Evolutionary conservation across 2,888 invertebrate genomes (phyloP).

Genomic region (Synergus gifuensis): DNA sequence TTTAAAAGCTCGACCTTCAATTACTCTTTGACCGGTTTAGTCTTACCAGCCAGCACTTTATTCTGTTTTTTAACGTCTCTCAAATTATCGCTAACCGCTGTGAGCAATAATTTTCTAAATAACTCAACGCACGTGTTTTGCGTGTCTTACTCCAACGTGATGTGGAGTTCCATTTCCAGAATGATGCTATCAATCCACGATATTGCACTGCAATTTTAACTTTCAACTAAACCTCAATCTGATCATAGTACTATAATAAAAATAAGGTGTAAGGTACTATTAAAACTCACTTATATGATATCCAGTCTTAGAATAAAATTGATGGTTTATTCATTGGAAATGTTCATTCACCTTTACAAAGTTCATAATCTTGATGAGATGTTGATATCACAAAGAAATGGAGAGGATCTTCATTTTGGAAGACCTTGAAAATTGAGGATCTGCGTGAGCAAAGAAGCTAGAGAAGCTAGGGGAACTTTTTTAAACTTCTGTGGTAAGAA

Average conservation of each 20-base stretch:
- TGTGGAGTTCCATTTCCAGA: neutral
- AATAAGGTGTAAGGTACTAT: no score
- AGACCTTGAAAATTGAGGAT: neutral
- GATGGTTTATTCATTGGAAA: neutral
- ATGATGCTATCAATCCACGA: neutral
- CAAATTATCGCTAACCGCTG: neutral
- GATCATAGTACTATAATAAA: no score
- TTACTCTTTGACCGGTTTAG: neutral
- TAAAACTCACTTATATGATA: no score
- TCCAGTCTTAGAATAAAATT: neutral
- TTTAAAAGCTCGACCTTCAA: neutral
- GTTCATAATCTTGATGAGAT: neutral
- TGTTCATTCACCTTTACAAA: neutral
- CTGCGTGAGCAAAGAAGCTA: neutral
- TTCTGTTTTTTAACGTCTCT: neutral
- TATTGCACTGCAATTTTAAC: neutral
- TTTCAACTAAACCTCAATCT: neutral
- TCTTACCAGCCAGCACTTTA: neutral
- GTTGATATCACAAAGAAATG: neutral
- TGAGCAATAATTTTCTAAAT: conserved; percentile 2
- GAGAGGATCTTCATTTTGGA: neutral
- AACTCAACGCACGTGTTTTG: conserved; percentile 27
- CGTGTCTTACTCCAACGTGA: conserved; percentile 15
- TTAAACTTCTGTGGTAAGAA: neutral
- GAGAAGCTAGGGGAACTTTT: neutral